phyloP scores from a whole-genome alignment of 2,797 vertebrate genomes.

The Coccyzus lansbergi region DNA sequence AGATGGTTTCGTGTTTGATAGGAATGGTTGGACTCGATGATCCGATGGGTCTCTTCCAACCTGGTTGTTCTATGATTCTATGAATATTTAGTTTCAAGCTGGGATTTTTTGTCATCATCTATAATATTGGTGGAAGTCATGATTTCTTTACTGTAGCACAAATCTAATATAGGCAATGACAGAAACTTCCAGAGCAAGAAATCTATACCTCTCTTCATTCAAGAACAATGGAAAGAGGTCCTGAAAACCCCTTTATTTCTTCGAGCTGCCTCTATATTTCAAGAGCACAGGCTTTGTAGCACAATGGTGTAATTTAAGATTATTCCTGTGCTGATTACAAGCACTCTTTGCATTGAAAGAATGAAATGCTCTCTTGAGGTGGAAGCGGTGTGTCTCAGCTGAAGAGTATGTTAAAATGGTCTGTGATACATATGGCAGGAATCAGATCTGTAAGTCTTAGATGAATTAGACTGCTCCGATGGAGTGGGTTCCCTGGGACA shows the following conservation, averaged over 20 bases:
- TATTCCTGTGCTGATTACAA: neutral
- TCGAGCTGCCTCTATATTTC: neutral
- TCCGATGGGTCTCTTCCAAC: no score
- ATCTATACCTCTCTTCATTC: neutral
- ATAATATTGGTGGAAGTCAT: neutral
- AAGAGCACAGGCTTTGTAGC: neutral
- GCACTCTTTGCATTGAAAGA: no score
- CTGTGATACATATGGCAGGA: neutral
- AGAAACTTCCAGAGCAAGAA: slow-evolving; percentile 20
- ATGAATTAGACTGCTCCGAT: neutral
- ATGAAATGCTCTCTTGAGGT: neutral
- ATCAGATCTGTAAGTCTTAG: neutral
- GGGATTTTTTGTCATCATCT: neutral
- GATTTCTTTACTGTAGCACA: neutral
- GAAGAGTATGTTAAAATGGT: neutral
- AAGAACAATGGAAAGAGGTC: neutral
- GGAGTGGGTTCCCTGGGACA: neutral
- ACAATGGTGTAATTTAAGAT: neutral
- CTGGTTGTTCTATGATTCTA: no score
- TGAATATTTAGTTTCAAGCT: neutral
- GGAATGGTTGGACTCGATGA: no score
- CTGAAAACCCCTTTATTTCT: neutral
- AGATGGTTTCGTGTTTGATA: no score
- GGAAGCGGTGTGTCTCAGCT: neutral
- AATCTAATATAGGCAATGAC: neutral